These are phyloP conservation scores for Meta bourneti DNA, from an alignment of 2,888 invertebrate species.

Conservation along the genomic window DNA sequence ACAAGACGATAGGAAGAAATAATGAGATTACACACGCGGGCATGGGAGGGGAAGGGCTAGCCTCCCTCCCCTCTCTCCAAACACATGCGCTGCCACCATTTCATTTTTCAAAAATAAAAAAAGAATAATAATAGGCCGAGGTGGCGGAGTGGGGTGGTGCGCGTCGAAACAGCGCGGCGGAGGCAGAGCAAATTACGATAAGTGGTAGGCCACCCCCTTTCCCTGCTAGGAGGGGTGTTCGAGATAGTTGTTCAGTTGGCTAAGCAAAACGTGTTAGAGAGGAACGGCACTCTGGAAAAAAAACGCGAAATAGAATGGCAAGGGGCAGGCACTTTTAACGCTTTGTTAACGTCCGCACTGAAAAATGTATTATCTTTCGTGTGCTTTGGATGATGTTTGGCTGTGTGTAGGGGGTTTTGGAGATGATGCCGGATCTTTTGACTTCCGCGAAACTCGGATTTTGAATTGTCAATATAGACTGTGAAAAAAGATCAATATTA, in stretches of 20 bases:
- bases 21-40: conserved; percentile 34
- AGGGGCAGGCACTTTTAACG: conserved; percentile 47
- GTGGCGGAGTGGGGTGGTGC: conserved; percentile 13
- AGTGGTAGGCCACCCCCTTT: conserved; percentile 58
- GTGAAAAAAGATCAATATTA: too few relatives aligned
- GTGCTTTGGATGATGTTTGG: conserved; percentile 3
- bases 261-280: conserved; percentile 64
- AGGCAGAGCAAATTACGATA: conserved; percentile 69
- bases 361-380: conserved; percentile 22
- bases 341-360: conserved; percentile 36
- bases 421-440: neutral
- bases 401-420: neutral
- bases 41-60: too few relatives aligned
- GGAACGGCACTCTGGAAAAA: neutral
- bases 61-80: neutral
- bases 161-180: conserved; percentile 28
- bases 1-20: conserved; percentile 26
- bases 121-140: conserved; percentile 22
- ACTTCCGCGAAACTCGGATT: neutral
- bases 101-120: conserved; percentile 56
- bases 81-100: conserved; percentile 22
- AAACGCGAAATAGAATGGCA: conserved; percentile 1
- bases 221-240: conserved; percentile 30
- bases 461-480: neutral
- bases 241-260: conserved; percentile 64